Evolutionary conservation across 1,140 invertebrate genomes (phyloP), one percentile per base, ranked within the genome.

Genomic region (Papilio polytes): DNA sequence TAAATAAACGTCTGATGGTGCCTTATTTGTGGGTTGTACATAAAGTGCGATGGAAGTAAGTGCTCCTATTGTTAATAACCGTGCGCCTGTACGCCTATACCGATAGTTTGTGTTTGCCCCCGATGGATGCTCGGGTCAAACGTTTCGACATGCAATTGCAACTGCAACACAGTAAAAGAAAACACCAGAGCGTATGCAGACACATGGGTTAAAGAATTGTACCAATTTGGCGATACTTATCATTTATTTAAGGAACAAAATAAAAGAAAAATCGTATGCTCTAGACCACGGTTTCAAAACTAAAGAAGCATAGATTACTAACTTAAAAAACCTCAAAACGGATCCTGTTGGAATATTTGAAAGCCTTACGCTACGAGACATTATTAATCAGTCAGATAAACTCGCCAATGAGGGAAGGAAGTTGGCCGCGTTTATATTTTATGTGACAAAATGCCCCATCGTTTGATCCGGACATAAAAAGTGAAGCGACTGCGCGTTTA

Each of bases 391-490:
- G 85, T 89, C 81, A 90, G 93, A 94, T 94, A 94, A 90, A 89
- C 90, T 87, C 87, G 83, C 91, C 93, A 92, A 94, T 94, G 93
- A 92, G 91, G 93, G 93, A 94, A 94, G 93, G 92, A 94, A 94
- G 91, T 91, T 78, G 84, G 88, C 90, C 85, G 92, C 92, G 89
- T 94, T 94, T 94, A 94, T 94, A 94, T 94, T 94, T 94, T 94
- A 92, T 94, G 90, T 94, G 93, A 94, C 93, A 94, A 94, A 94
- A 94, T 94, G 92, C 91, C 90, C 88, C 86, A 88, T 91, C 83
- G 92, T 94, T 94, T 94, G 93, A 94, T 93, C 91, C 92, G 91
- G 90, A 92, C 89, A 90, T 90, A 94, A 94, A 94, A 94, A 94
- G 89, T 94, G 91, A 90, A 90, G 91, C 91, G 87, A 85, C 82